phyloP scores from a whole-genome alignment of 1,140 invertebrate species.

The Battus philenor region DNA sequence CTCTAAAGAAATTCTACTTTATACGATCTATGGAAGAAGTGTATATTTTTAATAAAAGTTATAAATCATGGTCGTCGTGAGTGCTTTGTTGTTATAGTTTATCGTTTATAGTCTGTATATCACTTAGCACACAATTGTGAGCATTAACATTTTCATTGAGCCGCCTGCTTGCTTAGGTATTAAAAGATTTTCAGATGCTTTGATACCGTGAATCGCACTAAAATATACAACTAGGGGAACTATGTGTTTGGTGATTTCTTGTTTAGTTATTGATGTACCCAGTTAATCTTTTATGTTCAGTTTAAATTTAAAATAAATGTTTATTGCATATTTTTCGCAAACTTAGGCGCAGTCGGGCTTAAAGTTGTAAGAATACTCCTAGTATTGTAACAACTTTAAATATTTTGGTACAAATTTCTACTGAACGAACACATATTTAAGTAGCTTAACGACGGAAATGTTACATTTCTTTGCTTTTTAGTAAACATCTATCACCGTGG shows the following conservation, averaged over 20 bases:
- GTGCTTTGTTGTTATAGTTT: slow-evolving; percentile 42
- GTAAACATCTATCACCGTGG: slow-evolving; percentile 43
- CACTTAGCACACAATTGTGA: slow-evolving; percentile 58
- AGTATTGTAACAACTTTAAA: no score
- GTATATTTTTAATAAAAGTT: slow-evolving; percentile 45
- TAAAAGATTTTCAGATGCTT: slow-evolving; percentile 16
- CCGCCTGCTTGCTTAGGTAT: slow-evolving; percentile 9
- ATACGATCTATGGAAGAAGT: slow-evolving; percentile 35
- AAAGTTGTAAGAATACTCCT: no score
- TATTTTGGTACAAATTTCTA: no score
- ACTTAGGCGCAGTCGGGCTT: no score
- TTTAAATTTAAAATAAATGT: no score
- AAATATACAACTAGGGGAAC: no score
- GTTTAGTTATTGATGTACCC: no score
- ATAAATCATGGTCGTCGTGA: slow-evolving; percentile 37
- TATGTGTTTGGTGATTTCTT: no score
- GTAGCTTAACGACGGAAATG: slow-evolving; percentile 66
- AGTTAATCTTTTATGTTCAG: no score
- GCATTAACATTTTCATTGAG: slow-evolving; percentile 61
- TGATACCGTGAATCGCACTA: no score
- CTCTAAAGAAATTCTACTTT: slow-evolving; percentile 48
- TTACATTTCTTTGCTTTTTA: slow-evolving; percentile 57
- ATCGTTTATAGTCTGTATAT: slow-evolving; percentile 41
- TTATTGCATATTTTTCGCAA: no score
- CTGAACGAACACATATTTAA: no score